A percentile compares a stretch with the other conserved stretches of the same genome.
Conservation (phyloP, 2,113 vertebrate species). For the Orientallactaga bullata region DNA sequence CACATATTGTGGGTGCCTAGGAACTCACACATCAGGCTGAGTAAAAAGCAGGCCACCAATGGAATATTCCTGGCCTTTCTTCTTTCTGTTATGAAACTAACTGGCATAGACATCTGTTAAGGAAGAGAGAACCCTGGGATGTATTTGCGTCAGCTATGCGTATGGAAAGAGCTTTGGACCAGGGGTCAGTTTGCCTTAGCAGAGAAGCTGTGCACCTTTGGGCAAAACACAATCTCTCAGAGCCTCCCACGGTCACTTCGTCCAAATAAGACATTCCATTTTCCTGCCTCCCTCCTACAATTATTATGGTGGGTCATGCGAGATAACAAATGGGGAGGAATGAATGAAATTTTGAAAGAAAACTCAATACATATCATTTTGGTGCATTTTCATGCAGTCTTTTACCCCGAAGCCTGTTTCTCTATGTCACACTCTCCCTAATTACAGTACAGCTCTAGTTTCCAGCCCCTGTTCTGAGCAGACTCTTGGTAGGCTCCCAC, state of each 20-base stretch:
- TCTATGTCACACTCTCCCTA: background rate
- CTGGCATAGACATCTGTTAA: background rate
- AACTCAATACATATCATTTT: background rate
- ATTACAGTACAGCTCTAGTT: background rate
- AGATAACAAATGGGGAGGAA: background rate
- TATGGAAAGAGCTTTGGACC: background rate
- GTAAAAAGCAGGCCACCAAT: background rate
- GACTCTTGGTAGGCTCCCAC: background rate
- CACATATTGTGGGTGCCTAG: background rate
- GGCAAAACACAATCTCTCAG: background rate
- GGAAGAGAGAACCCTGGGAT: background rate
- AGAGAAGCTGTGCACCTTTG: background rate
- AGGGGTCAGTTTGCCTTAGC: background rate
- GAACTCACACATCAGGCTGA: background rate
- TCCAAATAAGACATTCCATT: background rate
- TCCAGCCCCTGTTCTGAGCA: background rate
- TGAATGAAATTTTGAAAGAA: conserved; percentile 16
- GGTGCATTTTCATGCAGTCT: background rate
- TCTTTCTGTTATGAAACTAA: background rate
- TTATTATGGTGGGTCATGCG: background rate
- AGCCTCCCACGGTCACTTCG: background rate
- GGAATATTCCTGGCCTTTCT: background rate
- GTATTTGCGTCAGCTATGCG: background rate
- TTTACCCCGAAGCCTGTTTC: background rate
- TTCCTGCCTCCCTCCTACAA: background rate